Conservation (phyloP, 2,797 vertebrate species). For the Sebastes ruberrimus region DNA sequence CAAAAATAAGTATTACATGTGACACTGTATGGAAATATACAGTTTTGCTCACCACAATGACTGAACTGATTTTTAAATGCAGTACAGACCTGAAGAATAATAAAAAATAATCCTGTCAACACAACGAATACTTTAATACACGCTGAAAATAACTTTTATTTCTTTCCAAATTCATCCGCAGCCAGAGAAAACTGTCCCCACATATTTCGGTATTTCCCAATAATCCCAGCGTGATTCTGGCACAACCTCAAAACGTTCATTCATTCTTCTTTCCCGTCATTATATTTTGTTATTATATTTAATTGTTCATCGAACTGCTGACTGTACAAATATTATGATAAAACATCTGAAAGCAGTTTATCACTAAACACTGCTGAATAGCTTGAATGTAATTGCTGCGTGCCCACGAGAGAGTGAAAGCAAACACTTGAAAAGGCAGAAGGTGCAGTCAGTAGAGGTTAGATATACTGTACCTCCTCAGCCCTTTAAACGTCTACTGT, state of each 20-base stretch:
- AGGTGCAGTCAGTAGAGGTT: slow-evolving; percentile 34
- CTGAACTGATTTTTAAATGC: slow-evolving; percentile 11
- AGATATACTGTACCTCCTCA: slow-evolving; percentile 21
- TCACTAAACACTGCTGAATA: slow-evolving; percentile 49
- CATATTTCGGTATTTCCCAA: slow-evolving; percentile 58
- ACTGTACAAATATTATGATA: slow-evolving; percentile 68
- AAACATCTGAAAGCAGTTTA: slow-evolving; percentile 77
- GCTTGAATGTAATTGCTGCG: slow-evolving; percentile 55
- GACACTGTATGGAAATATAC: background rate
- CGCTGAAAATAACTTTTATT: slow-evolving; percentile 36
- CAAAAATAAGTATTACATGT: background rate
- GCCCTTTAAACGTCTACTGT: slow-evolving; percentile 46
- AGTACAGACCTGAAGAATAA: background rate
- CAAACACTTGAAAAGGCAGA: slow-evolving; percentile 46
- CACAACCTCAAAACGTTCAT: slow-evolving; percentile 34
- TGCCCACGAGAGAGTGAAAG: slow-evolving; percentile 34
- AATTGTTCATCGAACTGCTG: slow-evolving; percentile 62
- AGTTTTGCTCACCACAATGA: background rate
- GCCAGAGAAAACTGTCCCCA: slow-evolving; percentile 55
- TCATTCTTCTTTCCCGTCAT: slow-evolving; percentile 50
- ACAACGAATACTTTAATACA: background rate
- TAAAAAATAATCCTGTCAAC: background rate
- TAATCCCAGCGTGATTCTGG: slow-evolving; percentile 47
- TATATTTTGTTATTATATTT: slow-evolving; percentile 66
- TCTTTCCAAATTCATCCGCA: slow-evolving; percentile 38